A percentile compares a stretch with the other conserved stretches of the same genome.
Evolutionary conservation across 1,140 invertebrate species (phyloP).

Genomic region (Drosophila grimshawi): DNA sequence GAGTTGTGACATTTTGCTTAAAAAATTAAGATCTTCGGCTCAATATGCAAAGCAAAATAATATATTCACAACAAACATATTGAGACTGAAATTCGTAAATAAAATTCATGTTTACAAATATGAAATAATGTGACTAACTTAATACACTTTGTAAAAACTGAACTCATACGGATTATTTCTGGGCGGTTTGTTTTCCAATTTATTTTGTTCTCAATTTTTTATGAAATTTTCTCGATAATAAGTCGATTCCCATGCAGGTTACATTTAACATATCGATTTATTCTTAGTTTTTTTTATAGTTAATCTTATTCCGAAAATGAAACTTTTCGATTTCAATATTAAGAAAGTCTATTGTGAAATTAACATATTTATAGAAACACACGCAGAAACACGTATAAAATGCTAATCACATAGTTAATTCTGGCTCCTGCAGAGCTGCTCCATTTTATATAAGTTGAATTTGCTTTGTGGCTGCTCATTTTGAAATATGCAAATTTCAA

Average conservation of each 20-base stretch:
- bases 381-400: conserved; percentile 10
- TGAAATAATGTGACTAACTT: not conserved
- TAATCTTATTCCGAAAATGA: too few relatives aligned
- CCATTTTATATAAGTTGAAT: conserved; percentile 45
- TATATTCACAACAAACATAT: conserved; percentile 1
- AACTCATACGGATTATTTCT: not conserved
- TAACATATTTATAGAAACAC: not conserved
- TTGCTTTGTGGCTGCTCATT: conserved; percentile 15
- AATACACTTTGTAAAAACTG: not conserved
- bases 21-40: conserved; percentile 10
- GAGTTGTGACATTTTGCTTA: conserved; percentile 28
- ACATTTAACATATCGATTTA: too few relatives aligned
- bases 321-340: not conserved
- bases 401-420: conserved; percentile 19
- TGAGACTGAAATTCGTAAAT: not conserved
- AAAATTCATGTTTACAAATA: not conserved
- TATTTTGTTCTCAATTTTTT: too few relatives aligned
- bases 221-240: too few relatives aligned
- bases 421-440: conserved; percentile 37
- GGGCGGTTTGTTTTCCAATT: too few relatives aligned
- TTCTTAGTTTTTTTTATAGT: too few relatives aligned
- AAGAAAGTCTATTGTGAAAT: conserved; percentile 1
- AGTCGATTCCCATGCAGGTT: too few relatives aligned
- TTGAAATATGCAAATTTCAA: conserved; percentile 33
- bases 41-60: not conserved